Conservation (phyloP, 1,140 invertebrate species). For the Centruroides sculpturatus region DNA sequence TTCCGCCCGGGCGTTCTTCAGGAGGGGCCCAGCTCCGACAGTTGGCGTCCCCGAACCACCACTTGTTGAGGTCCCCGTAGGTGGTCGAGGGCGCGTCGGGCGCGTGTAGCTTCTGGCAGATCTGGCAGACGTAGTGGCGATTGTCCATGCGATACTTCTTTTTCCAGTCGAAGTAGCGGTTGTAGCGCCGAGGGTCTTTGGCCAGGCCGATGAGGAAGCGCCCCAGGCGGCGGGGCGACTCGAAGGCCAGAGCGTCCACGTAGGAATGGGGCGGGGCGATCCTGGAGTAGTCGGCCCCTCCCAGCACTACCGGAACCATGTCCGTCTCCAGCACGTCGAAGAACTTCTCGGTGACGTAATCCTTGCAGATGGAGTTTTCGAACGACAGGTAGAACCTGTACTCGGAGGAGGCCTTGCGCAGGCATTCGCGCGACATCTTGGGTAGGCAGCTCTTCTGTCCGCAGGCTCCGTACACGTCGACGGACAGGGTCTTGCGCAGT, state of each 20-base stretch:
- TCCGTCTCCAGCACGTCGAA: slow-evolving; percentile 22
- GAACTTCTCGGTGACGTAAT: slow-evolving; percentile 33
- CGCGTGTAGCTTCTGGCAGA: slow-evolving; percentile 7
- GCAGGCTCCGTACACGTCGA: slow-evolving; percentile 58
- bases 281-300: slow-evolving; percentile 24
- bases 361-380: slow-evolving; percentile 28
- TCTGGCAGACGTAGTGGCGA: slow-evolving; percentile 8
- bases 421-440: slow-evolving; percentile 18
- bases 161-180: slow-evolving; percentile 26
- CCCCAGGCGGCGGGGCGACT: slow-evolving; percentile 21
- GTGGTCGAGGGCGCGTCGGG: not conserved
- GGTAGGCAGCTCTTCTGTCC: slow-evolving; percentile 18
- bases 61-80: slow-evolving; percentile 8
- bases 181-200: slow-evolving; percentile 21
- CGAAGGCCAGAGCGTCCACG: slow-evolving; percentile 26
- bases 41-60: slow-evolving; percentile 13
- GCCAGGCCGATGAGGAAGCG: slow-evolving; percentile 17
- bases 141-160: slow-evolving; percentile 4
- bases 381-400: slow-evolving; percentile 27
- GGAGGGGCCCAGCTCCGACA: slow-evolving; percentile 4
- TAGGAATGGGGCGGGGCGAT: slow-evolving; percentile 28
- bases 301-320: slow-evolving; percentile 28
- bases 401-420: slow-evolving; percentile 13
- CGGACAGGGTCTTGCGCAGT: slow-evolving; percentile 37
- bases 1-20: too few species aligned